These are phyloP conservation scores for Drosophila ezoana DNA, from an alignment of 2,888 invertebrate genomes.

Conservation along the genomic window DNA sequence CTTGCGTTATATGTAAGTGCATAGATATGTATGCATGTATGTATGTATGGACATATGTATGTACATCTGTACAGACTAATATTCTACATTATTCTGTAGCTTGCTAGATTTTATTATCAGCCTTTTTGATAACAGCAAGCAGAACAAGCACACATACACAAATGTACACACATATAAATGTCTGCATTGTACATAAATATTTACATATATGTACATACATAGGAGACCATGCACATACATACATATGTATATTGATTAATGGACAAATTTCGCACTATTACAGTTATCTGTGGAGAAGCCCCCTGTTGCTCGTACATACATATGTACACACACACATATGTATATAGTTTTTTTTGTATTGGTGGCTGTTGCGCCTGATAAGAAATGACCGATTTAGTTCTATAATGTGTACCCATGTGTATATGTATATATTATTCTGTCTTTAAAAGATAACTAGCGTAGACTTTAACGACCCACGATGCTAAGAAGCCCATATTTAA, in stretches of 20 bases:
- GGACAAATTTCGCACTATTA: constrained; percentile 64
- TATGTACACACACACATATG: background rate
- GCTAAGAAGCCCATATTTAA: constrained; percentile 28
- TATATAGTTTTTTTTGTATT: constrained; percentile 6
- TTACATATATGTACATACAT: constrained; percentile 10
- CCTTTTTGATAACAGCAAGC: constrained; percentile 43
- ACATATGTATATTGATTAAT: constrained; percentile 64
- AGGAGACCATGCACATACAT: background rate
- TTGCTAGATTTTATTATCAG: constrained; percentile 54
- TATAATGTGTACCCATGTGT: constrained; percentile 26
- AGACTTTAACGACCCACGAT: constrained; percentile 48
- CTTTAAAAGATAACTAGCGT: constrained; percentile 48
- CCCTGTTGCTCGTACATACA: constrained; percentile 15
- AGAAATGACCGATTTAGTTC: constrained; percentile 72
- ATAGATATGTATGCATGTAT: background rate
- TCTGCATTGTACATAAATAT: constrained; percentile 12
- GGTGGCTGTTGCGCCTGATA: constrained; percentile 50
- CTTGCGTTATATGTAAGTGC: constrained; percentile 20
- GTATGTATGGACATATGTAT: background rate
- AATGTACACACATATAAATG: constrained; percentile 10
- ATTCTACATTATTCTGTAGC: constrained; percentile 31
- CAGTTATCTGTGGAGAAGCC: constrained; percentile 29
- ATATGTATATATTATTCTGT: constrained; percentile 5
- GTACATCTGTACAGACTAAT: constrained; percentile 13
- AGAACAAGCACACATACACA: constrained; percentile 4